A percentile compares a stretch with the other conserved stretches of the same genome.
Conservation (phyloP, 2,113 vertebrate genomes). For the Tachycineta bicolor region DNA sequence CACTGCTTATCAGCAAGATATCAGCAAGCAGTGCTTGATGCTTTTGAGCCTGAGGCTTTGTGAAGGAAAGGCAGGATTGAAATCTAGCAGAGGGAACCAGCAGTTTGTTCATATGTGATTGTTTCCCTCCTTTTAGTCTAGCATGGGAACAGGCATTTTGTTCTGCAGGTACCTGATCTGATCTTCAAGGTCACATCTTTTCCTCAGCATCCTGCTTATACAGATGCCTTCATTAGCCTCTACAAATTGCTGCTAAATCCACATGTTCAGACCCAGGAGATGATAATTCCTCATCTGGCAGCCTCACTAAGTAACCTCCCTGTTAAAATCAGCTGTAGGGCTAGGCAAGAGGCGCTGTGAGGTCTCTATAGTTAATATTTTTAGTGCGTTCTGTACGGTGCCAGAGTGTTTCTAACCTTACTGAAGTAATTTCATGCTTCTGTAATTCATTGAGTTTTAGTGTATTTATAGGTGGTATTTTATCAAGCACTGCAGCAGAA, state of each 20-base stretch:
- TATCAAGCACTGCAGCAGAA: conserved; percentile 56
- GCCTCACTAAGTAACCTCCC: background rate
- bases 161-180: background rate
- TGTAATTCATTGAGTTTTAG: conserved; percentile 55
- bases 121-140: background rate
- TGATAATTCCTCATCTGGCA: background rate
- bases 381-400: background rate
- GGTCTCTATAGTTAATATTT: conserved; percentile 29
- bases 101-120: background rate
- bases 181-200: background rate
- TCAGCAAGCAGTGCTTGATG: background rate
- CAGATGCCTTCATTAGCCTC: background rate
- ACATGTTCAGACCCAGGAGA: background rate
- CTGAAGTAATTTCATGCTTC: conserved; percentile 60
- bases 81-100: background rate
- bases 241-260: background rate
- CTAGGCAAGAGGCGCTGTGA: background rate
- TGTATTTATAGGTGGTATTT: conserved; percentile 62
- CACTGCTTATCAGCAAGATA: background rate
- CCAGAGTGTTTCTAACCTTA: conserved; percentile 57
- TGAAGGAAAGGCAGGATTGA: background rate
- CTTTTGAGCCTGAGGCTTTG: background rate
- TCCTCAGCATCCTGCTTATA: background rate
- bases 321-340: background rate
- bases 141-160: background rate